Percentiles rank a stretch among this genome's conserved stretches.
Evolutionary conservation across 2,888 invertebrate genomes (phyloP).

Genomic region (Acanthosepion pharaonis): DNA sequence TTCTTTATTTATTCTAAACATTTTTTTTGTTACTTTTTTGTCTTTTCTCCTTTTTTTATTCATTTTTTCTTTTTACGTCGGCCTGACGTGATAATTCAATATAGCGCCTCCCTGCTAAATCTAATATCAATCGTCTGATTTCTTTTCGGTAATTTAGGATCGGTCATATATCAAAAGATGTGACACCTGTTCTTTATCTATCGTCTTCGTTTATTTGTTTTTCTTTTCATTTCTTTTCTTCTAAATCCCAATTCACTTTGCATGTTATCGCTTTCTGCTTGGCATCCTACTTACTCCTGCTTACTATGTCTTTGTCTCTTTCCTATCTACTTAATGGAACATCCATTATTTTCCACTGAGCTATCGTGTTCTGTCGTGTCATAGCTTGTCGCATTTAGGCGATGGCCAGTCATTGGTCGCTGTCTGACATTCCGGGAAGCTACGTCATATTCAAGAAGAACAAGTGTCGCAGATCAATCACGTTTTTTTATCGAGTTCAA

Average conservation of each 20-base stretch:
- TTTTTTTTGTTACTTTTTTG: too few species aligned
- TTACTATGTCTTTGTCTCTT: neutral
- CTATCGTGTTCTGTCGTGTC: conserved; percentile 16
- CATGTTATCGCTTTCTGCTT: neutral
- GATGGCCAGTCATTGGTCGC: neutral
- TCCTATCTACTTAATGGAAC: neutral
- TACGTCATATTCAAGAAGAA: neutral
- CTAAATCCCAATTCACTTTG: neutral
- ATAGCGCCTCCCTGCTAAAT: neutral
- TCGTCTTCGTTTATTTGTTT: neutral
- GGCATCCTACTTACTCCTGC: too few species aligned
- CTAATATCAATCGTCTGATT: neutral
- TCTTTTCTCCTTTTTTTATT: too few species aligned
- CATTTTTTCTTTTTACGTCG: too few species aligned
- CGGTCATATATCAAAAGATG: neutral
- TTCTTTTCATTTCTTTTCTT: neutral
- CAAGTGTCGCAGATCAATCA: neutral
- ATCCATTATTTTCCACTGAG: neutral
- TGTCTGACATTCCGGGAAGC: neutral
- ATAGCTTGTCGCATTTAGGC: neutral
- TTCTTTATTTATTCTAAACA: too few species aligned
- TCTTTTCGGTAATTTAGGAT: neutral
- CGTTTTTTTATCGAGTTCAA: neutral
- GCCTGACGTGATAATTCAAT: neutral
- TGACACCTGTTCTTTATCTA: neutral